Evolutionary conservation across 2,113 vertebrate genomes (phyloP).

Genomic region (Rhabdornis inornatus): DNA sequence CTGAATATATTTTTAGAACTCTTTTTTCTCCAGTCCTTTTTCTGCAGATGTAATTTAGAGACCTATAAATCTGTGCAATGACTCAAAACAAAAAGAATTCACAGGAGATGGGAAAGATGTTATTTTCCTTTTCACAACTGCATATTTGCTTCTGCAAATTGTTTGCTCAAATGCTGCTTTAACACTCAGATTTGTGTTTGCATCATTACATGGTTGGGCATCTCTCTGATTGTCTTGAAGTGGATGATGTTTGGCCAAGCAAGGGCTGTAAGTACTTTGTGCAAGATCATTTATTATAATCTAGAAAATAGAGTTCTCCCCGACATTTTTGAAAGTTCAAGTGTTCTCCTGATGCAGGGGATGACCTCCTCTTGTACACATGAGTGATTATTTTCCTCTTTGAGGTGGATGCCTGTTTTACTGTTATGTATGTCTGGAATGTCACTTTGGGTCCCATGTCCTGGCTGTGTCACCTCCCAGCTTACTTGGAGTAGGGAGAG

Average conservation of each 20-base stretch:
- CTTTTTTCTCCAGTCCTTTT: background rate
- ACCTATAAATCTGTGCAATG: background rate
- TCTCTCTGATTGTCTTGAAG: constrained; percentile 1
- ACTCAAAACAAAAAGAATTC: background rate
- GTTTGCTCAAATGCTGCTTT: background rate
- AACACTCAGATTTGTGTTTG: background rate
- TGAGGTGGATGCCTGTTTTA: background rate
- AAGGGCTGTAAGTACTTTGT: background rate
- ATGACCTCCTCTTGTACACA: background rate
- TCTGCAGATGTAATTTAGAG: background rate
- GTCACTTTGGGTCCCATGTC: background rate
- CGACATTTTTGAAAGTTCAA: background rate
- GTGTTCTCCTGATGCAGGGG: background rate
- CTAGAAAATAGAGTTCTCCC: background rate
- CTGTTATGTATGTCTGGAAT: background rate
- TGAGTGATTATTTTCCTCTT: background rate
- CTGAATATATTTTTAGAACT: background rate
- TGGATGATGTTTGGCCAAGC: background rate
- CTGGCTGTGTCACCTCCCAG: background rate
- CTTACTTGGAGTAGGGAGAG: background rate
- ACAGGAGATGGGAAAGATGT: background rate
- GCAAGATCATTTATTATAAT: background rate
- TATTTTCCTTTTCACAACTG: background rate
- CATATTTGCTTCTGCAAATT: background rate
- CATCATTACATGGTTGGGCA: background rate